A percentile compares a stretch with the other conserved stretches of the same genome.
These are phyloP conservation scores for Lordiphosa collinella DNA, from an alignment of 1,140 invertebrate genomes.

Conservation along the genomic window DNA sequence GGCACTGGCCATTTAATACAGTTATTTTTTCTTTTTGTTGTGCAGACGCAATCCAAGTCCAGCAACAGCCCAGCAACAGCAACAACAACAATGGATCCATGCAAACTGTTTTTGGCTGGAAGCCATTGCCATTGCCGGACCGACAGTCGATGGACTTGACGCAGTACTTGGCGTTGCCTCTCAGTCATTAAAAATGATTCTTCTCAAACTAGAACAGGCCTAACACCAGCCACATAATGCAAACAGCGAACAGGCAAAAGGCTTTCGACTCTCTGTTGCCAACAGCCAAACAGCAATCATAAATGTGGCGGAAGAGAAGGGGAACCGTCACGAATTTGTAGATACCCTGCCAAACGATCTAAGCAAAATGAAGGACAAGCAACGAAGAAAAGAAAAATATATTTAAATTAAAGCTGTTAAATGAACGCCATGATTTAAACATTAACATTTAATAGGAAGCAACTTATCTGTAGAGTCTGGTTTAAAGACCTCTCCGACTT, in stretches of 20 bases:
- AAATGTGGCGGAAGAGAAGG: slow-evolving; percentile 39
- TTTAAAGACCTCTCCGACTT: too few species aligned
- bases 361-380: too few species aligned
- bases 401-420: too few species aligned
- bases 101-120: slow-evolving; percentile 63
- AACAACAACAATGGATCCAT: slow-evolving; percentile 38
- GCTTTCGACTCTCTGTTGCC: too few species aligned
- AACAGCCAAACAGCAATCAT: slow-evolving; percentile 29
- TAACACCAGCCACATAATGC: slow-evolving; percentile 27
- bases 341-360: slow-evolving; percentile 13
- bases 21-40: slow-evolving; percentile 35
- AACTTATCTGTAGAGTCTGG: too few species aligned
- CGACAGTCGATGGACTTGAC: slow-evolving; percentile 26
- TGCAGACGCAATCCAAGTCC: not conserved
- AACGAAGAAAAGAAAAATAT: too few species aligned
- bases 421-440: too few species aligned
- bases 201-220: slow-evolving; percentile 66
- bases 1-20: slow-evolving; percentile 71
- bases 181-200: slow-evolving; percentile 73
- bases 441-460: too few species aligned
- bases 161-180: slow-evolving; percentile 30
- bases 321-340: slow-evolving; percentile 15
- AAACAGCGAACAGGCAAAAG: slow-evolving; percentile 1
- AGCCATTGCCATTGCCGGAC: slow-evolving; percentile 47
- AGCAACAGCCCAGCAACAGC: too few species aligned